Percentiles rank a stretch among this genome's conserved stretches.
phyloP scores from a whole-genome alignment of 2,797 vertebrate species.

The Betta splendens region DNA sequence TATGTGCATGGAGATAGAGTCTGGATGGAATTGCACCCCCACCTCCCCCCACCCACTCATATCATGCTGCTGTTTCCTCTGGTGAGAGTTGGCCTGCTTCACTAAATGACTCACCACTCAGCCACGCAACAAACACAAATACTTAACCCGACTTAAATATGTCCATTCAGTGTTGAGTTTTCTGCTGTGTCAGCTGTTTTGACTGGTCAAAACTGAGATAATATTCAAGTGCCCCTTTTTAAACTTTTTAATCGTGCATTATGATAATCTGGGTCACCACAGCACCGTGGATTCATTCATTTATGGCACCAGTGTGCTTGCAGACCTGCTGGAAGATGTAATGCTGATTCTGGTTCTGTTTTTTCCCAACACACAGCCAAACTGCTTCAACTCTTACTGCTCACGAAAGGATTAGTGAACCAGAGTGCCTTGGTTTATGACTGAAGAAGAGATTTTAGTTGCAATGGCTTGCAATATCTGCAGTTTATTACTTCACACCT shows the following conservation, averaged over 20 bases:
- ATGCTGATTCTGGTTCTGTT: background rate
- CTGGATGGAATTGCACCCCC: conserved; percentile 57
- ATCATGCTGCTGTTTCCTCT: conserved; percentile 61
- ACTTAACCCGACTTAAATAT: conserved; percentile 55
- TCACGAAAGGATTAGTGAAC: background rate
- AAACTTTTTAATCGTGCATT: background rate
- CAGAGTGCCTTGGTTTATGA: no score
- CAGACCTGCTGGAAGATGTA: background rate
- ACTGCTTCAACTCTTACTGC: background rate
- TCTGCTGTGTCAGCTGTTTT: conserved; percentile 68
- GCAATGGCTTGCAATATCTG: no score
- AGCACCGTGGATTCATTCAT: conserved; percentile 5
- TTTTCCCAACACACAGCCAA: background rate
- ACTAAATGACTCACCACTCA: conserved; percentile 68
- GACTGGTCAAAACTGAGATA: conserved; percentile 16
- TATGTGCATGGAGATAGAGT: conserved; percentile 67
- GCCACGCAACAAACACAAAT: conserved; percentile 66
- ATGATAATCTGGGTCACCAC: conserved; percentile 2
- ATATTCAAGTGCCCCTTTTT: conserved; percentile 6
- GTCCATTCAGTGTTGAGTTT: conserved; percentile 39
- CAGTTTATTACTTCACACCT: no score
- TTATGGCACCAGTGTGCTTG: conserved; percentile 1
- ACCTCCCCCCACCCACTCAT: no score
- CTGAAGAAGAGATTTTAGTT: no score
- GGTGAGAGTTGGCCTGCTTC: conserved; percentile 55